These are phyloP conservation scores for Lethocerus indicus DNA, from an alignment of 1,140 invertebrate genomes.

Conservation along the genomic window DNA sequence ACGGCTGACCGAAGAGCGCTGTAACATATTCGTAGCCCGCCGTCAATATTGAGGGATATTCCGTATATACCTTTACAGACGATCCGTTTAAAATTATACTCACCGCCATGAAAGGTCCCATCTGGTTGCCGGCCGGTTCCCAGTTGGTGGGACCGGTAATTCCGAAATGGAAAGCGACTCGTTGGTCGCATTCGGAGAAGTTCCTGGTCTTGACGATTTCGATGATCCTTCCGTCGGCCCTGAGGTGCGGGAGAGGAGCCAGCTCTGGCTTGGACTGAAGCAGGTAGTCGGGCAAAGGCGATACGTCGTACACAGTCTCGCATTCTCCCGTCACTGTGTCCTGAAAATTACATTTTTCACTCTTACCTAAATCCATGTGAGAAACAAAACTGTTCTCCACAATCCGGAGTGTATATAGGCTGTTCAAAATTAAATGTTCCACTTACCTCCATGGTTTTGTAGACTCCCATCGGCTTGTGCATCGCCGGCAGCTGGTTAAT, in stretches of 20 bases:
- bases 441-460: constrained; percentile 20
- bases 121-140: constrained; percentile 32
- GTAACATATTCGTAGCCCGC: constrained; percentile 8
- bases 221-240: constrained; percentile 30
- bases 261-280: constrained; percentile 17
- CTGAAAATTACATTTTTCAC: no score
- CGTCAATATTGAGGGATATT: neutral
- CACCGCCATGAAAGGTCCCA: constrained; percentile 35
- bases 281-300: constrained; percentile 15
- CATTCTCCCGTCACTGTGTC: constrained; percentile 24
- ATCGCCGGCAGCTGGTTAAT: constrained; percentile 13
- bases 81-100: constrained; percentile 15
- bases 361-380: no score
- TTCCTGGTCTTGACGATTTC: constrained; percentile 46
- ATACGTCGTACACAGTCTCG: constrained; percentile 21
- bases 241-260: constrained; percentile 20
- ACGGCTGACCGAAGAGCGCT: constrained; percentile 17
- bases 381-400: no score
- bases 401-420: neutral
- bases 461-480: constrained; percentile 16
- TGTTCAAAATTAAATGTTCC: neutral
- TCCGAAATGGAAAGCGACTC: constrained; percentile 38
- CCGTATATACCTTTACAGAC: no score
- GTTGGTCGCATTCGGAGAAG: constrained; percentile 38
- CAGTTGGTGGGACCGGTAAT: constrained; percentile 30